phyloP scores from a whole-genome alignment of 2,888 invertebrate species.

The Aphodius granarius region DNA sequence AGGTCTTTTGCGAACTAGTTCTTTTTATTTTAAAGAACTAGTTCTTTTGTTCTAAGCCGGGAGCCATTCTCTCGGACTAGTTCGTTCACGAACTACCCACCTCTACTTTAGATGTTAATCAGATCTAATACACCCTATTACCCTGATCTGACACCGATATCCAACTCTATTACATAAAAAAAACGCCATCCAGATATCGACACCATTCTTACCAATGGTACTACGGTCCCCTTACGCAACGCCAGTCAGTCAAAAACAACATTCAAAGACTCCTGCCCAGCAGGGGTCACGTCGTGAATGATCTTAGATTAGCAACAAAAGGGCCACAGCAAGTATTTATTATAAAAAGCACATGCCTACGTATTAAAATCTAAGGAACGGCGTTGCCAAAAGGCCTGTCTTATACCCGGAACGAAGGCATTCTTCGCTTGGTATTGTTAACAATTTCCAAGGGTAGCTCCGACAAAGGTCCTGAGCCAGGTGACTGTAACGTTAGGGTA shows the following conservation, averaged over 20 bases:
- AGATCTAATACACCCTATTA: neutral
- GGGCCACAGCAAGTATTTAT: constrained; percentile 28
- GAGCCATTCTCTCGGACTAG: too few species aligned
- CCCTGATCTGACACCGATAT: neutral
- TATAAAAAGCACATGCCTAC: neutral
- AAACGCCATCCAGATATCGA: neutral
- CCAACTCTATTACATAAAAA: neutral
- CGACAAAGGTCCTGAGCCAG: constrained; percentile 30
- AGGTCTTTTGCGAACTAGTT: too few species aligned
- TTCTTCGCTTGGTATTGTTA: constrained; percentile 34
- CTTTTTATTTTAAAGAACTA: too few species aligned
- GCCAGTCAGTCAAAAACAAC: neutral
- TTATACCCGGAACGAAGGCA: constrained; percentile 32
- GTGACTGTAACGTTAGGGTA: neutral
- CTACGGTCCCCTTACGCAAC: neutral
- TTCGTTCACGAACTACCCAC: too few species aligned
- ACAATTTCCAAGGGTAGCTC: constrained; percentile 34
- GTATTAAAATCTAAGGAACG: neutral
- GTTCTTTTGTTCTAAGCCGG: too few species aligned
- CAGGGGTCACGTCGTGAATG: constrained; percentile 28
- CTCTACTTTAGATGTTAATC: neutral
- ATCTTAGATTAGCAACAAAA: constrained; percentile 34
- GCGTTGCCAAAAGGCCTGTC: neutral
- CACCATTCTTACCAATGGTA: neutral
- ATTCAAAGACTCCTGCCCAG: neutral